Evolutionary conservation across 1,140 invertebrate species (phyloP), one percentile per base, ranked within the genome.

Genomic region (Temnothorax longispinosus): DNA sequence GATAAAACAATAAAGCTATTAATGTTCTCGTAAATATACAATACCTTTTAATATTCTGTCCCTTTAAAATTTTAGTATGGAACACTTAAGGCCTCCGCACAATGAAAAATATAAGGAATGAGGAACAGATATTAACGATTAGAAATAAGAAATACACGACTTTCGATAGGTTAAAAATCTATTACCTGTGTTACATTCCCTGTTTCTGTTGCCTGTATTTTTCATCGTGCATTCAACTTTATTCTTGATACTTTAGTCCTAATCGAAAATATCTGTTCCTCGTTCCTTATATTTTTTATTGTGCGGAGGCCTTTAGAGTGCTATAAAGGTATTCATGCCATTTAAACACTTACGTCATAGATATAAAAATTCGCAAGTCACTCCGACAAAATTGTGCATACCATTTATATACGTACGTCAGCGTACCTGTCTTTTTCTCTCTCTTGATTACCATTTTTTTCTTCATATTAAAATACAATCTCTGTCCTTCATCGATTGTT

Each of bases 401-500:
- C 38, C 44, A 58, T 72, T 82, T 44, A 82, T 72, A 27, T n/a
- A 65, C 62, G 13, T n/a, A 38, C 38, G 38, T 27, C 0, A 27
- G 27, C 38, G 10, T 41, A n/a, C 10, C 18, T 65, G 18, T 41
- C n/a, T 56, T 5, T 56, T 5, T n/a, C 35, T 67, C 38, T 69
- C 4, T 47, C 10, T 69, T 54, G 41, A 72, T 82, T 82, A 74
- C 32, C 65, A 50, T 35, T 35, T 65, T 54, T 71, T 72, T 82
- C 50, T 32, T 58, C 11, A 71, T 44, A 74, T 82, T 74, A 60
- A 82, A 35, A 32, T 58, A 74, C 18, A 52, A 67, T 69, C 47
- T 52, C 62, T 35, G 78, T 82, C 67, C 80, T 58, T 47, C 67
- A 50, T 74, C 80, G 78, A 82, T 82, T 72, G 69, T 74, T 82